phyloP scores from a whole-genome alignment of 1,140 invertebrate genomes.

The Drosophila equinoxialis region DNA sequence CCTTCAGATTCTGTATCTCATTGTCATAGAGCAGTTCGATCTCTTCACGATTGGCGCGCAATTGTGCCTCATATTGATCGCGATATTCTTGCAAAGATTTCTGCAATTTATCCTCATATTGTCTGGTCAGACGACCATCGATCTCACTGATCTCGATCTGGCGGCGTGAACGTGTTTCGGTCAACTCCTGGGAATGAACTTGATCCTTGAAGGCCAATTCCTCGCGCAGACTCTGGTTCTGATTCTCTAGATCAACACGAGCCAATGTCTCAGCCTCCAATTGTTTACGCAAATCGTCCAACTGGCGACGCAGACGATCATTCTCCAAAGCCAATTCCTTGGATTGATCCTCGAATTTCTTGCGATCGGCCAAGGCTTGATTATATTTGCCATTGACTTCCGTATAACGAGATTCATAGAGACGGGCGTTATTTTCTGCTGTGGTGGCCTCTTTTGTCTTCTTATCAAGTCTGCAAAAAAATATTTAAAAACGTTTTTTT shows the following conservation, averaged over 20 bases:
- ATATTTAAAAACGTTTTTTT: slow-evolving; percentile 2
- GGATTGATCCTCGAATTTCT: slow-evolving; percentile 90
- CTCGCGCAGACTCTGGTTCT: slow-evolving; percentile 94
- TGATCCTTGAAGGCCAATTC: slow-evolving; percentile 96
- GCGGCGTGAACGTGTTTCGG: slow-evolving; percentile 92
- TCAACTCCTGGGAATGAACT: slow-evolving; percentile 92
- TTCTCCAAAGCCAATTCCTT: slow-evolving; percentile 91
- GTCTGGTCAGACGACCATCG: slow-evolving; percentile 93
- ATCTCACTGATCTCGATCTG: slow-evolving; percentile 89
- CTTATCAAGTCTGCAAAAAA: slow-evolving; percentile 88
- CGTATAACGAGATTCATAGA: slow-evolving; percentile 88
- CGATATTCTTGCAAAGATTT: slow-evolving; percentile 96
- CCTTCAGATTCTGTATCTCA: slow-evolving; percentile 89
- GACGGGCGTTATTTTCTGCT: slow-evolving; percentile 88
- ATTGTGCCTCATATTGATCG: slow-evolving; percentile 95
- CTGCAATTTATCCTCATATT: slow-evolving; percentile 96
- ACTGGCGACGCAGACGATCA: slow-evolving; percentile 88
- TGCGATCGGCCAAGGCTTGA: slow-evolving; percentile 90
- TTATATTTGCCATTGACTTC: slow-evolving; percentile 92
- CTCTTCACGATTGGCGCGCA: slow-evolving; percentile 93
- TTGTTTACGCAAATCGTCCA: slow-evolving; percentile 92
- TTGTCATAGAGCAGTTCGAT: slow-evolving; percentile 93
- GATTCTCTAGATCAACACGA: slow-evolving; percentile 96
- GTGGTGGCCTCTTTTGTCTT: slow-evolving; percentile 90
- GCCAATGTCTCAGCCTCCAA: slow-evolving; percentile 96